Evolutionary conservation across 1,140 invertebrate genomes (phyloP).

Genomic region (Ceratina calcarata): DNA sequence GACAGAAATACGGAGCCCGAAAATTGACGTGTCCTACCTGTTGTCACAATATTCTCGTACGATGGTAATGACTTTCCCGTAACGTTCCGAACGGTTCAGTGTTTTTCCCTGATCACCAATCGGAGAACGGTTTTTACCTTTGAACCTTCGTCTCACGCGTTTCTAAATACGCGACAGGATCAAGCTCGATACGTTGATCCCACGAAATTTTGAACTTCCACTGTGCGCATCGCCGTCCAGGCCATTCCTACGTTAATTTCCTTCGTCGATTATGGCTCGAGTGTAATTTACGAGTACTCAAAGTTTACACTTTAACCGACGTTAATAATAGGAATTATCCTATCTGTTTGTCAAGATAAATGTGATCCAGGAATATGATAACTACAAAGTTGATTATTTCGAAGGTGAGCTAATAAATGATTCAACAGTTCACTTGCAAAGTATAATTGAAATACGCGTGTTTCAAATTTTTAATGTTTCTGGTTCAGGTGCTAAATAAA

Average conservation of each 20-base stretch:
- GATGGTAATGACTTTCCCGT: slow-evolving; percentile 18
- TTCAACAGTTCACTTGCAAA: neutral
- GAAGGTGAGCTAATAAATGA: slow-evolving; percentile 15
- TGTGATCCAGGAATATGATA: slow-evolving; percentile 11
- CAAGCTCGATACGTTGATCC: slow-evolving; percentile 5
- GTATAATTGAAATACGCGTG: neutral
- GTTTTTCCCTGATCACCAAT: neutral
- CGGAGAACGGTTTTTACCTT: neutral
- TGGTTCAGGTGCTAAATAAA: neutral
- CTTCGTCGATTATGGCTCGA: neutral
- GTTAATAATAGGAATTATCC: slow-evolving; percentile 5
- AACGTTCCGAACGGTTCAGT: neutral
- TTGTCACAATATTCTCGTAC: slow-evolving; percentile 21
- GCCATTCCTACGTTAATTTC: neutral
- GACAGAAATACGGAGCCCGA: slow-evolving; percentile 24
- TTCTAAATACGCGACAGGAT: neutral
- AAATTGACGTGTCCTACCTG: slow-evolving; percentile 27
- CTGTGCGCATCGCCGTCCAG: neutral
- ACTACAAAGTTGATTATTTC: neutral
- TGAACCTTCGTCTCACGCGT: neutral
- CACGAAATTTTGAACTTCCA: neutral
- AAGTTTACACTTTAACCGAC: neutral
- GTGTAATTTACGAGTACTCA: neutral
- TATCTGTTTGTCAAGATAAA: neutral
- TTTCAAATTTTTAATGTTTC: slow-evolving; percentile 6